Evolutionary conservation across 2,113 vertebrate species (phyloP).

Genomic region (Petrocephalus microphthalmus): DNA sequence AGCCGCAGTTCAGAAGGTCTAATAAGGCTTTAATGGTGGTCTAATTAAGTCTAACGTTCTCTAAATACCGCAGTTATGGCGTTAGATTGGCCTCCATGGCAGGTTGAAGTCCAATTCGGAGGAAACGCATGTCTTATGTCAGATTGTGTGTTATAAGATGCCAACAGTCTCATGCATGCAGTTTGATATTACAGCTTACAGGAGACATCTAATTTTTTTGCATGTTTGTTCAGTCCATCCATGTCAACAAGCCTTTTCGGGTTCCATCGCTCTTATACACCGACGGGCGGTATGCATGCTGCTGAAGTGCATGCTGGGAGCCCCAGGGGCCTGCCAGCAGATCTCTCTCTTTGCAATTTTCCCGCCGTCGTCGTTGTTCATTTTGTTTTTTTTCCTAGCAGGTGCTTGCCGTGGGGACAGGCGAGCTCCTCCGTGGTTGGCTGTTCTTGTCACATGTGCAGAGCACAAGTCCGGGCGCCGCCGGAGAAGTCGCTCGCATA

Average conservation of each 20-base stretch:
- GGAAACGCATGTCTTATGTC: not conserved
- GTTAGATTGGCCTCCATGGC: not conserved
- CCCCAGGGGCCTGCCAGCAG: not conserved
- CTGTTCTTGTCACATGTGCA: constrained; percentile 7
- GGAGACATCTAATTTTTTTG: not conserved
- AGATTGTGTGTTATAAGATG: not conserved
- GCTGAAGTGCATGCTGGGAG: constrained; percentile 2
- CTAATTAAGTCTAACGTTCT: not conserved
- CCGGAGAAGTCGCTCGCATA: not conserved
- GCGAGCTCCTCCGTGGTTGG: not conserved
- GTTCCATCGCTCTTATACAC: not conserved
- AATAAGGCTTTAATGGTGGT: not conserved
- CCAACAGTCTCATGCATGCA: not conserved
- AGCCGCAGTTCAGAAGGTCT: not conserved
- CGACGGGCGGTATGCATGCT: not conserved
- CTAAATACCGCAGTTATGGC: not conserved
- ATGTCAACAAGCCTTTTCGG: not conserved
- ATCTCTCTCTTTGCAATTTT: not conserved
- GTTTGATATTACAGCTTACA: not conserved
- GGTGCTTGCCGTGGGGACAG: not conserved
- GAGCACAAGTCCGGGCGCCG: not conserved
- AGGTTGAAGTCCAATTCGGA: not conserved
- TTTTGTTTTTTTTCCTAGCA: constrained; percentile 11
- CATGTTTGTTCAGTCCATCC: not conserved
- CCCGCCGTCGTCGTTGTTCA: not conserved